These are phyloP conservation scores for Sphaerodactylus townsendi DNA, from an alignment of 2,113 vertebrate genomes.

Conservation along the genomic window DNA sequence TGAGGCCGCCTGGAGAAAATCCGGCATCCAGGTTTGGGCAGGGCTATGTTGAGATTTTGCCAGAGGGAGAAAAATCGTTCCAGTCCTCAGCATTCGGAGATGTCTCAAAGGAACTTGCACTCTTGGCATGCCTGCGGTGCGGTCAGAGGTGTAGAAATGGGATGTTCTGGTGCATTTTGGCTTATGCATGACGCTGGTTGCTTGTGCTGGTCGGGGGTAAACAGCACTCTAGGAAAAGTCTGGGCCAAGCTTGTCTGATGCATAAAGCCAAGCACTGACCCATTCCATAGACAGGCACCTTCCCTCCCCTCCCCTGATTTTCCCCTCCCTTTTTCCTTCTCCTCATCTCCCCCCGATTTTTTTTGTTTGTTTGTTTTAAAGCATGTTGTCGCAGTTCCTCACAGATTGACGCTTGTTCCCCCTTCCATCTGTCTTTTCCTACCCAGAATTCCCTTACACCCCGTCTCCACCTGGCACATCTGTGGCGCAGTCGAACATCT, in stretches of 20 bases:
- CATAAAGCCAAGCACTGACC: slow-evolving; percentile 31
- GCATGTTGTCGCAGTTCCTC: slow-evolving; percentile 71
- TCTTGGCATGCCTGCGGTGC: neutral
- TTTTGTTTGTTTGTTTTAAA: neutral
- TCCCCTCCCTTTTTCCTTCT: slow-evolving; percentile 76
- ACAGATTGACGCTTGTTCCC: slow-evolving; percentile 89
- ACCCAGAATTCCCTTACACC: slow-evolving; percentile 95
- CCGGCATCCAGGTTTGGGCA: neutral
- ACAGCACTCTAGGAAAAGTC: neutral
- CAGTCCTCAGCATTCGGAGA: neutral
- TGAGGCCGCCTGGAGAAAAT: neutral
- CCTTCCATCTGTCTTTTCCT: slow-evolving; percentile 98
- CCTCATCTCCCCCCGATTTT: slow-evolving; percentile 69
- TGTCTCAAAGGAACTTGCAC: neutral
- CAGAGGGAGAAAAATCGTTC: neutral
- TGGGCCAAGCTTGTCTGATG: neutral
- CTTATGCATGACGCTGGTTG: slow-evolving; percentile 52
- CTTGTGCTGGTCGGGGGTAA: slow-evolving; percentile 40
- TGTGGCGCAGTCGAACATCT: slow-evolving; percentile 75
- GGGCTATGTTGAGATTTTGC: too few relatives aligned
- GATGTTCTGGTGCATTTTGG: slow-evolving; percentile 38
- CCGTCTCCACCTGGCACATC: slow-evolving; percentile 73
- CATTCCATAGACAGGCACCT: neutral
- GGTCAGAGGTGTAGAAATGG: slow-evolving; percentile 6
- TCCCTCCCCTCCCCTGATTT: slow-evolving; percentile 71